Evolutionary conservation across 2,797 vertebrate genomes (phyloP).

Genomic region (Anguilla marmorata): DNA sequence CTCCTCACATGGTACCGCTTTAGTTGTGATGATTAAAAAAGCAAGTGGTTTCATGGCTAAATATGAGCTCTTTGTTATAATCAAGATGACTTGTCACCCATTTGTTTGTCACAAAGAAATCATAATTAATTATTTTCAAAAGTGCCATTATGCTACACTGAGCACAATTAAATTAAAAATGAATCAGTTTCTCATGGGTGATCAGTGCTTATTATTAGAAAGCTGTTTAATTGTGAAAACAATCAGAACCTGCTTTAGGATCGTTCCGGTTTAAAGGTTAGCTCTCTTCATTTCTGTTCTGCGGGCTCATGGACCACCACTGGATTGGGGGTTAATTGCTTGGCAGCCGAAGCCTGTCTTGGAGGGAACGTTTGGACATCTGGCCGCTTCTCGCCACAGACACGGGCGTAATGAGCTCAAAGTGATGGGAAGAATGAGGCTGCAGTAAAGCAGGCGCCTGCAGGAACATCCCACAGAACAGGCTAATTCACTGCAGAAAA

Average conservation of each 20-base stretch:
- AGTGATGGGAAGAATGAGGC: background rate
- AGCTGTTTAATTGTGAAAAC: background rate
- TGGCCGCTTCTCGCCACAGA: background rate
- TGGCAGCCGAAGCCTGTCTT: background rate
- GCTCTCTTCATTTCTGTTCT: background rate
- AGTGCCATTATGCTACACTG: background rate
- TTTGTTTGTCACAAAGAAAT: background rate
- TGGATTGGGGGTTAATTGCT: background rate
- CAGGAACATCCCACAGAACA: background rate
- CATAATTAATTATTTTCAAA: background rate
- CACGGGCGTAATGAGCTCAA: background rate
- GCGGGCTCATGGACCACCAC: background rate
- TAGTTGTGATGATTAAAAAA: background rate
- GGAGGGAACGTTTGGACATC: background rate
- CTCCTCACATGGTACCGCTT: background rate
- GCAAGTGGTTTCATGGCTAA: background rate
- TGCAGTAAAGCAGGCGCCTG: background rate
- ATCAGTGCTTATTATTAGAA: background rate
- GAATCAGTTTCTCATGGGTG: background rate
- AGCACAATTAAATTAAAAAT: conserved; percentile 6
- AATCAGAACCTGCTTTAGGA: background rate
- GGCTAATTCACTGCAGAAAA: background rate
- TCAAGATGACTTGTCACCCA: background rate
- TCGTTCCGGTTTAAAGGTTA: background rate
- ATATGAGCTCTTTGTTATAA: background rate